Conservation (phyloP, 2,113 vertebrate genomes). For the Deroptyus accipitrinus region DNA sequence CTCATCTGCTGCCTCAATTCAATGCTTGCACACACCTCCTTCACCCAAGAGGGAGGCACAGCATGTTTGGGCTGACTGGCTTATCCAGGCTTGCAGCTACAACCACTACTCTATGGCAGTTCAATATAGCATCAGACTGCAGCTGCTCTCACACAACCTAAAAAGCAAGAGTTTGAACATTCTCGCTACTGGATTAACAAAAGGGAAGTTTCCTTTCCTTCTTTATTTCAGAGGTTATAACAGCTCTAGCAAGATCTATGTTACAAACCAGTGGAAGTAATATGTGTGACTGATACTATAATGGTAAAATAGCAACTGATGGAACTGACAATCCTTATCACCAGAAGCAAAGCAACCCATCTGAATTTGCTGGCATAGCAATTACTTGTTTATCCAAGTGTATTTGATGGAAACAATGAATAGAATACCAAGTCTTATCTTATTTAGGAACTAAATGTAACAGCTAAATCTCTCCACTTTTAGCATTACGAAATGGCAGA, state of each 20-base stretch:
- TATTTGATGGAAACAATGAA: not conserved
- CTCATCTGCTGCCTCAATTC: not conserved
- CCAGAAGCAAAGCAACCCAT: not conserved
- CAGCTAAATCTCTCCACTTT: not conserved
- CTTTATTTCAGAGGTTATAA: not conserved
- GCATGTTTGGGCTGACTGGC: not conserved
- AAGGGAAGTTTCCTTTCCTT: not conserved
- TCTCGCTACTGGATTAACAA: not conserved
- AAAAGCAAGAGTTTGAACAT: not conserved
- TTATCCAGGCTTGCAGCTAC: not conserved
- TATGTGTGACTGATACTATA: not conserved
- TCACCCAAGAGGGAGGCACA: accelerated
- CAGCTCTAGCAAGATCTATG: not conserved
- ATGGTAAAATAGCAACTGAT: not conserved
- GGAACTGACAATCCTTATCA: not conserved
- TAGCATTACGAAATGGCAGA: not conserved
- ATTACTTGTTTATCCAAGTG: not conserved
- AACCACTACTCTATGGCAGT: not conserved
- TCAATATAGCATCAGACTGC: not conserved
- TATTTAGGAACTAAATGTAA: not conserved
- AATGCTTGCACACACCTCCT: accelerated
- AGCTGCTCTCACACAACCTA: not conserved
- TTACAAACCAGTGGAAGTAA: not conserved
- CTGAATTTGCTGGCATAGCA: not conserved
- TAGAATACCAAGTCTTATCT: not conserved